A percentile compares a stretch with the other conserved stretches of the same genome.
Conservation (phyloP, 2,888 invertebrate species). For the Griposia aprilina region DNA sequence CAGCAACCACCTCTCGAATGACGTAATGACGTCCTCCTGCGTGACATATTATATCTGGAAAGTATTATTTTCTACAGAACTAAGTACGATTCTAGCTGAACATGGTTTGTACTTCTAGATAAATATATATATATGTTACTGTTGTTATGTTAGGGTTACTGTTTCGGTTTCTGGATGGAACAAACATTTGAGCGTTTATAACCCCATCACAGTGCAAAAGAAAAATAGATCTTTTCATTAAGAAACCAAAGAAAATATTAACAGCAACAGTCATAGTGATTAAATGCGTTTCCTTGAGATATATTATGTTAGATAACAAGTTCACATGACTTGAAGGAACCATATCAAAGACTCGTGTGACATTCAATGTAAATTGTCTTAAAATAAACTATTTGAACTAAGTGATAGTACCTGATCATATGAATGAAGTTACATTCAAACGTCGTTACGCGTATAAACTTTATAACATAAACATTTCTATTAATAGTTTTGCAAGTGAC, state of each 20-base stretch:
- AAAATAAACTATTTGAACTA: slow-evolving; percentile 40
- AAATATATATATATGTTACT: too few relatives aligned
- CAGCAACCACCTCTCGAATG: too few relatives aligned
- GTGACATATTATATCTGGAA: too few relatives aligned
- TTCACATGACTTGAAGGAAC: slow-evolving; percentile 12
- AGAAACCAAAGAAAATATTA: not conserved
- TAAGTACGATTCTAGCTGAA: too few relatives aligned
- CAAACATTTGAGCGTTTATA: not conserved
- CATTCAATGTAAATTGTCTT: slow-evolving; percentile 13
- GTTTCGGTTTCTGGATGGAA: not conserved
- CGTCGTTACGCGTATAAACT: not conserved
- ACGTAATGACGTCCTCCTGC: too few relatives aligned
- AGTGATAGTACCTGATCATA: slow-evolving; percentile 11
- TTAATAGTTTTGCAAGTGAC: not conserved
- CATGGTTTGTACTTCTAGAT: too few relatives aligned
- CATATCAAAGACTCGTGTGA: slow-evolving; percentile 5
- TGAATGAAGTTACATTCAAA: slow-evolving; percentile 34
- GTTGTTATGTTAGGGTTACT: too few relatives aligned
- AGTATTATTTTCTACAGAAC: too few relatives aligned
- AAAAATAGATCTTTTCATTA: not conserved
- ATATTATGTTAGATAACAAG: slow-evolving; percentile 6
- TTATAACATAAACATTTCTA: not conserved
- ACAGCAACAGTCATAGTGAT: not conserved
- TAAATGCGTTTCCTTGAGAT: not conserved
- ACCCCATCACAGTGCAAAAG: not conserved